phyloP scores from a whole-genome alignment of 2,888 invertebrate genomes.

The Plebejus melissa region DNA sequence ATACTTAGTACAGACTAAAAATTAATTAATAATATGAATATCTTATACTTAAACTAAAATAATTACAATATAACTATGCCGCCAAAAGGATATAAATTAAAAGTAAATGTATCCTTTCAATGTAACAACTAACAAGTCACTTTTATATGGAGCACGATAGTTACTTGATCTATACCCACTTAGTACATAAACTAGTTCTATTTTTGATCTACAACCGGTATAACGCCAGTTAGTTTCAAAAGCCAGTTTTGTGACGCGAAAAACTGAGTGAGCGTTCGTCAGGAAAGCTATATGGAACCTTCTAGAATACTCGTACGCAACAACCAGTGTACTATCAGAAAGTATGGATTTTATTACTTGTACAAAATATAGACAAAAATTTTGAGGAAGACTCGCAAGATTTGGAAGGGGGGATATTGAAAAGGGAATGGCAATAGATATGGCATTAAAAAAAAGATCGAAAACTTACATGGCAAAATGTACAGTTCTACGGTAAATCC shows the following conservation, averaged over 20 bases:
- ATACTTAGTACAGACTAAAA: too few relatives aligned
- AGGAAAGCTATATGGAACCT: constrained; percentile 58
- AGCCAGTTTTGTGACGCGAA: constrained; percentile 31
- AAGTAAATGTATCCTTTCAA: not conserved
- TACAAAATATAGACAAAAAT: too few relatives aligned
- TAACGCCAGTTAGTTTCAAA: constrained; percentile 11
- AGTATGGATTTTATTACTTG: too few relatives aligned
- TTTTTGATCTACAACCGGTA: constrained; percentile 21
- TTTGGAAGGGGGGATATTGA: too few relatives aligned
- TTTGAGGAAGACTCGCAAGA: too few relatives aligned
- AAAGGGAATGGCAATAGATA: too few relatives aligned
- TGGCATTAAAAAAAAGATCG: too few relatives aligned
- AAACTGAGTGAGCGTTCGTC: constrained; percentile 44
- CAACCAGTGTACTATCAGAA: not conserved
- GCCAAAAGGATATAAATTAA: not conserved
- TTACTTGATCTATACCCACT: not conserved
- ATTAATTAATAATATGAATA: too few relatives aligned
- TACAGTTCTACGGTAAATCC: too few relatives aligned
- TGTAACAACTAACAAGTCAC: not conserved
- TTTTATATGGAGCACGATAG: not conserved
- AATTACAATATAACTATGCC: not conserved
- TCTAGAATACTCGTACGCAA: constrained; percentile 48
- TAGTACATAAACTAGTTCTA: constrained; percentile 8
- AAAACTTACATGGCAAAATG: too few relatives aligned
- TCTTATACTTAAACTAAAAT: too few relatives aligned